Percentiles rank a stretch among this genome's conserved stretches.
These are phyloP conservation scores for Timema cristinae DNA, from an alignment of 2,888 invertebrate genomes.

Conservation along the genomic window DNA sequence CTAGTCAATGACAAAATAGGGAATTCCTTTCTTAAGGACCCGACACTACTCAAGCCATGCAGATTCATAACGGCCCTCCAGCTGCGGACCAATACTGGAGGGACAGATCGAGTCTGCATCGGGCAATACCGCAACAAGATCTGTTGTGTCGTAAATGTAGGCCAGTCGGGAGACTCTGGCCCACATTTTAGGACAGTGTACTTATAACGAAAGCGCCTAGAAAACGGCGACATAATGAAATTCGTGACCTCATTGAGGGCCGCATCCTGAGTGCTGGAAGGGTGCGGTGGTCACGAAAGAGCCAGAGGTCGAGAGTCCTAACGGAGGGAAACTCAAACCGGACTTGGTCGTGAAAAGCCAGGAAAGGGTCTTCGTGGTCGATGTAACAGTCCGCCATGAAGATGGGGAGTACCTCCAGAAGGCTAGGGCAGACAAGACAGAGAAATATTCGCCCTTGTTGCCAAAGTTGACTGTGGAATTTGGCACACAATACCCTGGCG, in stretches of 20 bases:
- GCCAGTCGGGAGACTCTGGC: slow-evolving; percentile 37
- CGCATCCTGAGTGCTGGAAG: too few relatives aligned
- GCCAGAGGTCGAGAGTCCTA: background rate
- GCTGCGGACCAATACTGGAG: slow-evolving; percentile 37
- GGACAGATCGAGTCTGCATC: slow-evolving; percentile 23
- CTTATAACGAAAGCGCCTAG: slow-evolving; percentile 11
- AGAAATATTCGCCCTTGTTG: slow-evolving; percentile 33
- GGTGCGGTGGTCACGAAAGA: background rate
- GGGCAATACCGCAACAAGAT: background rate
- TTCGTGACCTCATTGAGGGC: too few relatives aligned
- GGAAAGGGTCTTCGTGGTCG: too few relatives aligned
- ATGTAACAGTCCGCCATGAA: too few relatives aligned
- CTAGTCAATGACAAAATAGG: too few relatives aligned
- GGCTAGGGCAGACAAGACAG: slow-evolving; percentile 33
- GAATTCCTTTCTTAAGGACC: slow-evolving; percentile 19
- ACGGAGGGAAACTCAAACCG: slow-evolving; percentile 23
- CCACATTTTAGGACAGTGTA: slow-evolving; percentile 36
- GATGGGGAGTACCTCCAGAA: too few relatives aligned
- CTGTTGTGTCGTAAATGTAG: slow-evolving; percentile 32
- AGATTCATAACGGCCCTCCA: slow-evolving; percentile 36
- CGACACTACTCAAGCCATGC: slow-evolving; percentile 37
- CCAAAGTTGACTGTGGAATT: too few relatives aligned
- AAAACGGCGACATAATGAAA: slow-evolving; percentile 4
- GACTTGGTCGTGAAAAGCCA: too few relatives aligned
- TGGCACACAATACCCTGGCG: too few relatives aligned